Evolutionary conservation across 64 coral and sea anemone species (phyloP).

Genomic region (Astreopora myriophthalma): DNA sequence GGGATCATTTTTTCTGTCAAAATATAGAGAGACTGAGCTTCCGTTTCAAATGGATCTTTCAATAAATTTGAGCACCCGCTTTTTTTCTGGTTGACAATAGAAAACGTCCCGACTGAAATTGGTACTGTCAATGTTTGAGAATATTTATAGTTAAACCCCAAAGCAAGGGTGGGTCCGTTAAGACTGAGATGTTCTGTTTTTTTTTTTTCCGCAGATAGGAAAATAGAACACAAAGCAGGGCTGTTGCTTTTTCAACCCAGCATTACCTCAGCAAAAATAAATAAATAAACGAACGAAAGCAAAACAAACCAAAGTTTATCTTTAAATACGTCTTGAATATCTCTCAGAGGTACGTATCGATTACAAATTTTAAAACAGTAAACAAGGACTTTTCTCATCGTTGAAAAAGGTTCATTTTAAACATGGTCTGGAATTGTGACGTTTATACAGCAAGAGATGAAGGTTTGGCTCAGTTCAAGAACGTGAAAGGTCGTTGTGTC

Average conservation of each 20-base stretch:
- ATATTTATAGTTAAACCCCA: too few species aligned
- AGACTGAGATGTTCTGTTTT: too few species aligned
- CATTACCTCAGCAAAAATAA: background rate
- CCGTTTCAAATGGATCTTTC: background rate
- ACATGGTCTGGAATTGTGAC: background rate
- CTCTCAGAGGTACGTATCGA: background rate
- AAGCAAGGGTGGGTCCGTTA: too few species aligned
- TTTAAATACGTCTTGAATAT: slow-evolving; percentile 41
- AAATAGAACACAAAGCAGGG: background rate
- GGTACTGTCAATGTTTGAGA: too few species aligned
- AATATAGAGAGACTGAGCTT: background rate
- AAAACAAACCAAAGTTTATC: background rate
- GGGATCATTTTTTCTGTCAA: background rate
- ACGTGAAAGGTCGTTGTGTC: background rate
- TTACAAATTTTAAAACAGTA: background rate
- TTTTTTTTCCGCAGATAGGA: background rate
- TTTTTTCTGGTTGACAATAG: background rate
- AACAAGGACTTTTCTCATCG: background rate
- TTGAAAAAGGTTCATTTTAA: background rate
- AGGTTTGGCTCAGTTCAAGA: background rate
- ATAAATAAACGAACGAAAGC: background rate
- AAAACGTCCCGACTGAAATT: too few species aligned
- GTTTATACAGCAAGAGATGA: background rate
- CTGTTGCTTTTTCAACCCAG: too few species aligned
- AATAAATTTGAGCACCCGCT: background rate